Evolutionary conservation across 1,140 invertebrate genomes (phyloP).

Genomic region (Temnothorax longispinosus): DNA sequence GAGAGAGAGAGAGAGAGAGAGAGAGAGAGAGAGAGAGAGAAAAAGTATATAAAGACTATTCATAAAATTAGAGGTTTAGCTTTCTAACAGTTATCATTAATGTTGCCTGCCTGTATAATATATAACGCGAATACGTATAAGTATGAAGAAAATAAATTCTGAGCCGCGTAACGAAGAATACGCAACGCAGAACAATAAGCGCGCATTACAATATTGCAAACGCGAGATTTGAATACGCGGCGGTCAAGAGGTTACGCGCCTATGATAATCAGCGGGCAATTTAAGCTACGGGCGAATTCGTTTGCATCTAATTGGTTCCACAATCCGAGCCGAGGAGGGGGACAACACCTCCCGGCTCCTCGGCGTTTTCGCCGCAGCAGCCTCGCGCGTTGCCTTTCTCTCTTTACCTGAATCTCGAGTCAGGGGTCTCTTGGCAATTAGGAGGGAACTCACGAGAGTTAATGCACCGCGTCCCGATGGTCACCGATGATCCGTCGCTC

Average conservation of each 20-base stretch:
- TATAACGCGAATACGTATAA: not conserved
- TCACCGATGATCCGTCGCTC: slow-evolving; percentile 70
- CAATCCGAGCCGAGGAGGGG: not conserved
- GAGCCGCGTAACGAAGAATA: not conserved
- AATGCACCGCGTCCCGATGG: slow-evolving; percentile 64
- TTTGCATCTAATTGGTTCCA: slow-evolving; percentile 51
- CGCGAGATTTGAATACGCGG: not conserved
- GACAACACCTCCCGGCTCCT: not conserved
- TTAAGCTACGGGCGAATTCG: slow-evolving; percentile 39
- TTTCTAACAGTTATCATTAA: not conserved
- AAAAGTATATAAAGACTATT: not conserved
- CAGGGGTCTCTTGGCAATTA: slow-evolving; percentile 53
- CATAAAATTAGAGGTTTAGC: not conserved
- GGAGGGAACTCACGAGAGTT: slow-evolving; percentile 70
- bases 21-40: not conserved
- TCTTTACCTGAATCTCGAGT: slow-evolving; percentile 54
- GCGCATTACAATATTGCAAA: not conserved
- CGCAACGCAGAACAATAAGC: not conserved
- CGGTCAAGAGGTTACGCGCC: slow-evolving; percentile 20
- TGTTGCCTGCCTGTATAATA: not conserved
- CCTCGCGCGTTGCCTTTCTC: slow-evolving; percentile 61
- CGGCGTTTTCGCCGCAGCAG: not conserved
- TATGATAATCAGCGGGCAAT: slow-evolving; percentile 38
- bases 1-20: too few relatives aligned
- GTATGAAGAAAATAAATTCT: not conserved